A percentile compares a stretch with the other conserved stretches of the same genome.
phyloP scores from a whole-genome alignment of 2,888 invertebrate genomes.

The Bembecia ichneumoniformis region DNA sequence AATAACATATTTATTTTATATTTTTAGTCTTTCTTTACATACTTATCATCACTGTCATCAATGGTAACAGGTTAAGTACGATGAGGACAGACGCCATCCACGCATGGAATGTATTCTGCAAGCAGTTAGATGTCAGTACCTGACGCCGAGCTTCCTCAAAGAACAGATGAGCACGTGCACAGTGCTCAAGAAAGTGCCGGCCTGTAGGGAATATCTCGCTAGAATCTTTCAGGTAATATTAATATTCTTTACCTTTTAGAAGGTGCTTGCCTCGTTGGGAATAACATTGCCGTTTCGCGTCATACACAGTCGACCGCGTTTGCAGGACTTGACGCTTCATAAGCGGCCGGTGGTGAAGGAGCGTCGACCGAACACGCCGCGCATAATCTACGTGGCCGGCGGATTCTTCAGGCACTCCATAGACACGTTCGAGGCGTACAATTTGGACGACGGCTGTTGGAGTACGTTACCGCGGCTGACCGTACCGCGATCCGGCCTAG shows the following conservation, averaged over 20 bases:
- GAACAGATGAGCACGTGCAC: conserved; percentile 94
- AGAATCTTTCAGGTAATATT: conserved; percentile 82
- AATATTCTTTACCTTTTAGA: neutral
- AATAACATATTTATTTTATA: no score
- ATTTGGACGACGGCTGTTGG: conserved; percentile 90
- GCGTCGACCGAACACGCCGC: conserved; percentile 88
- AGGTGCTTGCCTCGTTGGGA: neutral
- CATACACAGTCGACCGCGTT: no score
- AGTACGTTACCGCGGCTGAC: conserved; percentile 84
- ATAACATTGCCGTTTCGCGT: conserved; percentile 8
- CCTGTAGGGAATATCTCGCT: conserved; percentile 90
- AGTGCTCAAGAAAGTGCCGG: conserved; percentile 88
- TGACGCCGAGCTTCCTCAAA: conserved; percentile 90
- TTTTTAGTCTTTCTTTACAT: no score
- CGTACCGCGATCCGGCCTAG: conserved; percentile 89
- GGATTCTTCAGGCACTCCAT: conserved; percentile 90
- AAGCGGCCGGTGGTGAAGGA: conserved; percentile 88
- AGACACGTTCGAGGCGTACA: conserved; percentile 90
- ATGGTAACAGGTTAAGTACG: conserved; percentile 76
- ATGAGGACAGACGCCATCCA: conserved; percentile 85
- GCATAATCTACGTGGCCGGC: conserved; percentile 92
- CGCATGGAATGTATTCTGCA: conserved; percentile 91
- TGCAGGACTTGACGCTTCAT: conserved; percentile 87
- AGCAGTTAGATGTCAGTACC: conserved; percentile 92
- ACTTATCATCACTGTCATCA: neutral